Base-by-base conservation (phyloP, 2,797 vertebrate species). In the Chaetodon trifasciatus region DNA sequence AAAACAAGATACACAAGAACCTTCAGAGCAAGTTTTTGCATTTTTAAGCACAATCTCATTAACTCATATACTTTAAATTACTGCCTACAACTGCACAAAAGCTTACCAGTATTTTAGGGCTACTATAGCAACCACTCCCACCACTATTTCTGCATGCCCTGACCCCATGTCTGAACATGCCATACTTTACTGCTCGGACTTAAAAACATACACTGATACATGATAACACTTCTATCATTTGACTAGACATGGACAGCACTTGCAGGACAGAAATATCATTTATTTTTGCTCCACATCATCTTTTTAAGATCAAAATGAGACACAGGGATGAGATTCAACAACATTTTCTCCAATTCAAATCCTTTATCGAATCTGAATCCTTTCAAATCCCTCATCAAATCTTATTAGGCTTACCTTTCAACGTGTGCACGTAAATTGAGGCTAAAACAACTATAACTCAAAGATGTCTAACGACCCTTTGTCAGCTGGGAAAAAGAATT, bases 101-200 rank as follows among this genome's bases (percentile, higher is more conserved):
- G 24, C 3, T 5, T 2, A 23, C 21, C 17, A 35, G 35, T 42
- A 6, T 60, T 61, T 75, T 15, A 67, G 47, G 6, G 68, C 73
- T 68, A 57, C 60, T 62, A 84, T 53, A 62, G 64, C 69, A 84
- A 84, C 76, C 4, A 24, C 58, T 69, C 37, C 44, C 32, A 57
- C 3, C 15, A 24, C 35, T 32, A 15, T 65, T 67, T 61, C 39
- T 77, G 49, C 49, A 42, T 50, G 28, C 56, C 24, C 58, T 76
- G 12, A 60, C 10, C 23, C 15, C 46, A 47, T 50, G 47, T 65
- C 47, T 35, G 58, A 7, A 39, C 57, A 64, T 28, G 1, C 17
- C 35, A 57, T 46, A 52, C 42, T 49, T 35, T 32, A 37, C 49
- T 13, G 19, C 17, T 53, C n/a, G n/a, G 23, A 4, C 23, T 53